Percentiles rank a stretch among this genome's conserved stretches.
Evolutionary conservation across 2,797 vertebrate genomes (phyloP).

Genomic region (Gastrophryne carolinensis): DNA sequence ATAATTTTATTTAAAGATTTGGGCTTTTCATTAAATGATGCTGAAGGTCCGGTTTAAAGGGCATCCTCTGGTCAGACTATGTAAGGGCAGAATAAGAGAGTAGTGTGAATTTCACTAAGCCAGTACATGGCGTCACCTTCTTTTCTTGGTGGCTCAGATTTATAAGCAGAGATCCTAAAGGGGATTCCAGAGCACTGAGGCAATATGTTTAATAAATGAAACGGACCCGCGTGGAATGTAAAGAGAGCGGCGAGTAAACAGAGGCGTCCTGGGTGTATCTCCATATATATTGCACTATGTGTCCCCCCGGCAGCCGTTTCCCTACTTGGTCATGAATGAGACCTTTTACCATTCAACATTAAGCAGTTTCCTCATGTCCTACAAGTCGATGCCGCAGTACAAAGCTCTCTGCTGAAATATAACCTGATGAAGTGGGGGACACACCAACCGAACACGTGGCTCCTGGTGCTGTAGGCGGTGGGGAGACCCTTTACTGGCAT

Average conservation of each 20-base stretch:
- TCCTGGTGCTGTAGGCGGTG: too few relatives aligned
- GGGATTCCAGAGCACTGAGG: constrained; percentile 23
- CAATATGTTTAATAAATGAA: constrained; percentile 38
- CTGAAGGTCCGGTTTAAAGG: too few relatives aligned
- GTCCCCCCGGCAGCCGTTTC: not conserved
- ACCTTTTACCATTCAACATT: constrained; percentile 37
- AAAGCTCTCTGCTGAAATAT: not conserved
- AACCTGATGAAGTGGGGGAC: too few relatives aligned
- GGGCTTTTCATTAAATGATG: too few relatives aligned
- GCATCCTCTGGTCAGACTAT: not conserved
- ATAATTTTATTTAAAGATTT: too few relatives aligned
- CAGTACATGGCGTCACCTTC: not conserved
- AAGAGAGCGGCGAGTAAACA: not conserved
- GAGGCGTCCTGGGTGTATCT: not conserved
- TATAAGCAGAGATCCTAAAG: too few relatives aligned
- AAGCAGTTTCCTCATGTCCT: constrained; percentile 31
- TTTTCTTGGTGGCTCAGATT: not conserved
- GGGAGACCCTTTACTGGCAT: too few relatives aligned
- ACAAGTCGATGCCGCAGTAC: not conserved
- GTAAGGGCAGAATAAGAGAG: too few relatives aligned
- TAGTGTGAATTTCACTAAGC: not conserved
- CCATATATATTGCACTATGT: constrained; percentile 6
- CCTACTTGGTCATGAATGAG: constrained; percentile 48
- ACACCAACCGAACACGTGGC: too few relatives aligned
- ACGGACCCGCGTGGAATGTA: constrained; percentile 9